A percentile compares a stretch with the other conserved stretches of the same genome.
These are phyloP conservation scores for Trichacis sp. DNA, from an alignment of 2,888 invertebrate species.

Conservation along the genomic window DNA sequence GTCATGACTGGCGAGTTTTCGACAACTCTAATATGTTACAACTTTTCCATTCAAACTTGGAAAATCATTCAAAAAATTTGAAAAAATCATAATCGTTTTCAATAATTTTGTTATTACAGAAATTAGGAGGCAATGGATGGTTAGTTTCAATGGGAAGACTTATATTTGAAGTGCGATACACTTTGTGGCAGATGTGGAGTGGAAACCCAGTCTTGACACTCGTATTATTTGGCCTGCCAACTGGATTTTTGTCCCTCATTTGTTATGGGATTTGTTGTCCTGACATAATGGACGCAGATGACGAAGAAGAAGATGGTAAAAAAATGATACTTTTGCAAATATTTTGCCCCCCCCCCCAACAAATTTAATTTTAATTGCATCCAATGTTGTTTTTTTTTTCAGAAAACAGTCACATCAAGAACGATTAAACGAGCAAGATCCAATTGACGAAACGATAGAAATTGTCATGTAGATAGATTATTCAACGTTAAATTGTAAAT, in stretches of 20 bases:
- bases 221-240: slow-evolving; percentile 92
- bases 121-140: slow-evolving; percentile 87
- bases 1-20: no score
- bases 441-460: neutral
- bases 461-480: slow-evolving; percentile 26
- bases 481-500: slow-evolving; percentile 5
- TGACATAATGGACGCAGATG: slow-evolving; percentile 92
- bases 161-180: slow-evolving; percentile 85
- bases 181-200: slow-evolving; percentile 87
- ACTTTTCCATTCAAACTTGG: no score
- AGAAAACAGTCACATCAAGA: slow-evolving; percentile 64
- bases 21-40: no score
- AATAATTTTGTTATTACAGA: no score
- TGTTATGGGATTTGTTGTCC: slow-evolving; percentile 97
- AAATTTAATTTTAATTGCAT: slow-evolving; percentile 25
- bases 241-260: slow-evolving; percentile 93
- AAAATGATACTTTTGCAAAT: slow-evolving; percentile 3
- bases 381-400: slow-evolving; percentile 31
- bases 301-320: slow-evolving; percentile 77
- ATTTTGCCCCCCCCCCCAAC: no score
- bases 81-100: no score
- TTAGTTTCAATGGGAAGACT: slow-evolving; percentile 82
- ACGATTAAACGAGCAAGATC: slow-evolving; percentile 54
- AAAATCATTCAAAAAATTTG: no score
- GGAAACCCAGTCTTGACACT: slow-evolving; percentile 94